Evolutionary conservation across 2,113 vertebrate species (phyloP), one percentile per base, ranked within the genome.

Genomic region (Scartelaos histophorus): DNA sequence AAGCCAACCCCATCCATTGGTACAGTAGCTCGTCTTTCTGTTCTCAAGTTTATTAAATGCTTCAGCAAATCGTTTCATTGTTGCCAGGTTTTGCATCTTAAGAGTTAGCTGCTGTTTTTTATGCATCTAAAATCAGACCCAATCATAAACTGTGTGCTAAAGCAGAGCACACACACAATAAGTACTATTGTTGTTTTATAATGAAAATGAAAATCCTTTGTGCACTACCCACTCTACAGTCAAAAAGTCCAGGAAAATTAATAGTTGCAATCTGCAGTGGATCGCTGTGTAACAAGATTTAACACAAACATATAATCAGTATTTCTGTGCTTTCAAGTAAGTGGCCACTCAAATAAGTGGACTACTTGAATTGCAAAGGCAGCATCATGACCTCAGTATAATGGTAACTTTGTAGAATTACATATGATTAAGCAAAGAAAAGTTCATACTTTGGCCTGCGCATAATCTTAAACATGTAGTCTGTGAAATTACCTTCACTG

Each of bases 161-260:
- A n/a, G n/a, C 19, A 54, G 19, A n/a, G 19, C 51, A 10, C 51
- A 53, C 51, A 54, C 51, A 54, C 5, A 17, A n/a, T 54, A 54
- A 54, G 51, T n/a, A 7, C 19, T 21, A 54, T 54, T 54, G 51
- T 54, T 54, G 51, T 15, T 25, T 24, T 58, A 24, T 58, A 13
- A 22, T 56, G 54, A 51, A 51, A 51, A 51, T 56, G 47, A 51
- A 51, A 51, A 54, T 54, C 51, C n/a, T 54, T 54, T 54, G 51
- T 54, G 19, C 6, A n/a, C 7, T n/a, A 54, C 19, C 51, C n/a
- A n/a, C 51, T 54, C n/a, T 9, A 54, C 51, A n/a, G 2, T 54
- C 7, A 54, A 9, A 54, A n/a, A n/a, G 5, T 54, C n/a, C 51
- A 10, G 51, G 51, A 6, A 54, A 54, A 54, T 54, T n/a, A 54